Conservation (phyloP, 2,113 vertebrate species). For the Anhinga rufa region DNA sequence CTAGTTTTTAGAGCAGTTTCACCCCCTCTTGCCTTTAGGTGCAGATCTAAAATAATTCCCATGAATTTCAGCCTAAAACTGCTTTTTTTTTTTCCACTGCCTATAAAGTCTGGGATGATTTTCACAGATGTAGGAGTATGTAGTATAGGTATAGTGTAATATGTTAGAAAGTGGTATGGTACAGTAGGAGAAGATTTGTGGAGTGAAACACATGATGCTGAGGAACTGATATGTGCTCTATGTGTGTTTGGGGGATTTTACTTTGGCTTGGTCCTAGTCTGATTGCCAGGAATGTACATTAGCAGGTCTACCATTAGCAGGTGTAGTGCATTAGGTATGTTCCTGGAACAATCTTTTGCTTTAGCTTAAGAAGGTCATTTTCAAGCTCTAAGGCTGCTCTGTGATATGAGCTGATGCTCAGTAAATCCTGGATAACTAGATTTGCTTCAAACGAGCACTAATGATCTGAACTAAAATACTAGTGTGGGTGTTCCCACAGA, state of each 20-base stretch:
- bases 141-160: not conserved
- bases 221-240: not conserved
- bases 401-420: not conserved
- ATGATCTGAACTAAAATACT: not conserved
- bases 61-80: not conserved
- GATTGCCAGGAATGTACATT: fast-evolving
- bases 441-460: not conserved
- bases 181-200: not conserved
- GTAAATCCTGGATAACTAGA: not conserved
- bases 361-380: not conserved
- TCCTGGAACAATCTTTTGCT: not conserved
- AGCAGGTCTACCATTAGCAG: not conserved
- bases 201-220: not conserved
- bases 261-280: not conserved
- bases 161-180: not conserved
- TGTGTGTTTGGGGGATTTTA: not conserved
- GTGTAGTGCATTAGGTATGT: not conserved
- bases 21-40: too few species aligned
- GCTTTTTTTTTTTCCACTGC: not conserved
- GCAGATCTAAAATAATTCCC: not conserved
- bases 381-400: not conserved
- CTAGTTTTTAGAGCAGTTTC: not conserved
- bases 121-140: not conserved
- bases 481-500: not conserved
- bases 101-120: not conserved